phyloP scores from a whole-genome alignment of 2,113 vertebrate genomes.

The Delphinapterus leucas region DNA sequence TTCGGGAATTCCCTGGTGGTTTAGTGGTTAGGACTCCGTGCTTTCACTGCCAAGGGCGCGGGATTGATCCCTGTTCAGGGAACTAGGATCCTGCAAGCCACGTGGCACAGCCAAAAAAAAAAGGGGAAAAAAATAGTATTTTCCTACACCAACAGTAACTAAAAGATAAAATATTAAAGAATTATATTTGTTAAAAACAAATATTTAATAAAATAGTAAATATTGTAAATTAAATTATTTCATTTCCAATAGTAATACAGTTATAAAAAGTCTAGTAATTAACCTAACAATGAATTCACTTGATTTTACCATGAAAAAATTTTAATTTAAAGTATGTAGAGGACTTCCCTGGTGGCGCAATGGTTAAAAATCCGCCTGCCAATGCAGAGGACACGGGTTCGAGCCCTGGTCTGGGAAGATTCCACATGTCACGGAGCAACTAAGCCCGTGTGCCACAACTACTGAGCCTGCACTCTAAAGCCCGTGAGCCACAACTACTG shows the following conservation, averaged over 20 bases:
- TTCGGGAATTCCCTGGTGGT: neutral
- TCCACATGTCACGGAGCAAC: accelerated
- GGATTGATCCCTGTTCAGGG: neutral
- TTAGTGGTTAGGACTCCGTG: neutral
- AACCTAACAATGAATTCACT: neutral
- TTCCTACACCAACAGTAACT: neutral
- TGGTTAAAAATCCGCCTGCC: neutral
- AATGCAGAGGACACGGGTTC: neutral
- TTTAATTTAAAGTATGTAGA: neutral
- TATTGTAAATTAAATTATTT: neutral
- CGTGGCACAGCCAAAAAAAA: neutral
- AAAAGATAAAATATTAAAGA: neutral
- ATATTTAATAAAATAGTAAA: neutral
- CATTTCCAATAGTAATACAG: neutral
- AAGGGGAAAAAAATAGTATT: neutral
- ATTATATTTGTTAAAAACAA: neutral
- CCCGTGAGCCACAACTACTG: neutral
- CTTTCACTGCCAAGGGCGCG: neutral
- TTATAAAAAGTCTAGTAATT: neutral
- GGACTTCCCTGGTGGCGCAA: neutral
- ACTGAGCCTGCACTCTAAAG: neutral
- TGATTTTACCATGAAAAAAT: neutral
- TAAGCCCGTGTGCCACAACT: neutral
- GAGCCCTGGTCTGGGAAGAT: neutral
- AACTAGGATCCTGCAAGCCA: neutral